A percentile compares a stretch with the other conserved stretches of the same genome.
phyloP scores from a whole-genome alignment of 2,113 vertebrate genomes.

The Lophotis ruficrista region DNA sequence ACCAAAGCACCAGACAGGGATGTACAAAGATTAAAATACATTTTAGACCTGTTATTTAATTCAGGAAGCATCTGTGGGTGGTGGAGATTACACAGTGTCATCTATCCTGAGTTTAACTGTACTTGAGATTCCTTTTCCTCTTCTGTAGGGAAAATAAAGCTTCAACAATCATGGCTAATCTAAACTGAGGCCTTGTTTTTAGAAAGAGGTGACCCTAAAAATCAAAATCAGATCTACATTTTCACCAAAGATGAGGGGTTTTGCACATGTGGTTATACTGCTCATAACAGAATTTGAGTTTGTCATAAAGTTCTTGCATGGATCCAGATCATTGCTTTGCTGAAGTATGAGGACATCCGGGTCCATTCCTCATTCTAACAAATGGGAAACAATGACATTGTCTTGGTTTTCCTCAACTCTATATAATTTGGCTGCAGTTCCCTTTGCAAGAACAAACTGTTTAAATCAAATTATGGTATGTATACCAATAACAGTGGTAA shows the following conservation, averaged over 20 bases:
- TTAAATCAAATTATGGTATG: conserved; percentile 16
- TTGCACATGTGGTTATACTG: background rate
- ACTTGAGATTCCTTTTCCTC: background rate
- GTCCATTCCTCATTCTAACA: background rate
- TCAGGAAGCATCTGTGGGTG: background rate
- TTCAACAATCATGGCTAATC: background rate
- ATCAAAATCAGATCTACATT: background rate
- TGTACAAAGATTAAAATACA: background rate
- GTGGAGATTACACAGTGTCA: background rate
- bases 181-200: background rate
- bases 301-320: background rate
- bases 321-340: background rate
- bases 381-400: background rate
- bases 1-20: background rate
- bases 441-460: background rate
- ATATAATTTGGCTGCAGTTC: background rate
- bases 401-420: background rate
- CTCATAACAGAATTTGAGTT: background rate
- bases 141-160: background rate
- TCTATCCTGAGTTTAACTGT: background rate
- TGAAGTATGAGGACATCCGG: background rate
- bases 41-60: conserved; percentile 22
- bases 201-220: background rate
- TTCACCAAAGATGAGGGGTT: background rate
- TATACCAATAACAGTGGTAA: conserved; percentile 14